These are phyloP conservation scores for Holacanthella duospinosa DNA, from an alignment of 2,888 invertebrate species.

Conservation along the genomic window DNA sequence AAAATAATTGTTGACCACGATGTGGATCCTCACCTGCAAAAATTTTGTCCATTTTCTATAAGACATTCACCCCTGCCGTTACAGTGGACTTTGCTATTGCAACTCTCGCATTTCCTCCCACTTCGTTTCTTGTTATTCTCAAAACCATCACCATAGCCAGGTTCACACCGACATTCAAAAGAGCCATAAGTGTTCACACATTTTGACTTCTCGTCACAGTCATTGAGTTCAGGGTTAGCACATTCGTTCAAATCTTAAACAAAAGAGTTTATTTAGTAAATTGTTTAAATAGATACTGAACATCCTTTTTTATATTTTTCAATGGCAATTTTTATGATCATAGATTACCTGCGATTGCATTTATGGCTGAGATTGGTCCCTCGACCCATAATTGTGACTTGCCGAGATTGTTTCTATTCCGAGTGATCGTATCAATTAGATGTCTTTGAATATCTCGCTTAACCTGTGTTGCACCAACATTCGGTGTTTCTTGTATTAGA, in stretches of 20 bases:
- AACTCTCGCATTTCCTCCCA: slow-evolving; percentile 67
- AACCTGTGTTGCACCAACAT: slow-evolving; percentile 57
- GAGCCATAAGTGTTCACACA: slow-evolving; percentile 78
- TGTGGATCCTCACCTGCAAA: slow-evolving; percentile 57
- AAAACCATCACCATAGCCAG: slow-evolving; percentile 65
- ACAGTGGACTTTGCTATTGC: slow-evolving; percentile 61
- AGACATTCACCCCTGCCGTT: slow-evolving; percentile 75
- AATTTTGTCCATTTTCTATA: slow-evolving; percentile 61
- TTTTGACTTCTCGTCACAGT: slow-evolving; percentile 65
- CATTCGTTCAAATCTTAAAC: slow-evolving; percentile 76
- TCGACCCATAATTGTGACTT: slow-evolving; percentile 76
- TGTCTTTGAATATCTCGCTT: slow-evolving; percentile 71
- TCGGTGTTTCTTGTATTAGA: slow-evolving; percentile 63
- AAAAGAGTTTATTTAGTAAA: too few relatives aligned
- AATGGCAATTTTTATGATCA: background rate
- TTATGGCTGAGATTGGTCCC: slow-evolving; percentile 41
- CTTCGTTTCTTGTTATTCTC: slow-evolving; percentile 54
- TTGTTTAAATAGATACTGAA: too few relatives aligned
- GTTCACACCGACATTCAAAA: slow-evolving; percentile 63
- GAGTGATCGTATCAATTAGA: slow-evolving; percentile 66
- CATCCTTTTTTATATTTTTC: background rate
- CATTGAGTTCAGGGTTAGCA: slow-evolving; percentile 65
- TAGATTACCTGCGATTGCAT: slow-evolving; percentile 27
- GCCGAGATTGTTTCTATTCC: slow-evolving; percentile 77
- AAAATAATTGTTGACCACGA: background rate